Conservation (phyloP, 2,113 vertebrate species). For the Alces alces region DNA sequence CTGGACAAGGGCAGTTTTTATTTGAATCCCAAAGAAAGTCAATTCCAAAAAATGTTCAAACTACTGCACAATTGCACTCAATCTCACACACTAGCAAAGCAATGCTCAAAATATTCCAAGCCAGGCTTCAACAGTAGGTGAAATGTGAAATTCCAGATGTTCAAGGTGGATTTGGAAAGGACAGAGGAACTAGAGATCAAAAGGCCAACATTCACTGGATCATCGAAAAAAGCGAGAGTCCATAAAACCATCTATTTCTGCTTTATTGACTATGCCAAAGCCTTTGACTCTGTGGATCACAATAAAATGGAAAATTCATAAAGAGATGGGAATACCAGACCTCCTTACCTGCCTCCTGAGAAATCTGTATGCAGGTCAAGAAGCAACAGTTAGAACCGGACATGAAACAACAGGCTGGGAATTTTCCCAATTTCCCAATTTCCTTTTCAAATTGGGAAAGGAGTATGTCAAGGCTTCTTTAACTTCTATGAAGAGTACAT, state of each 20-base stretch:
- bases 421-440: background rate
- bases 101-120: background rate
- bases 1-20: background rate
- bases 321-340: background rate
- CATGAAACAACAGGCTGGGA: background rate
- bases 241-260: background rate
- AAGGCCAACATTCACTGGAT: background rate
- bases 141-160: background rate
- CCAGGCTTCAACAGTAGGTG: background rate
- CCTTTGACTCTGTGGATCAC: background rate
- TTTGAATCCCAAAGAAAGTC: background rate
- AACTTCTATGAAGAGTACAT: too few species aligned
- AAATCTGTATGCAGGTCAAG: background rate
- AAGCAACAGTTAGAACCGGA: background rate
- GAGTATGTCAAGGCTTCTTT: too few species aligned
- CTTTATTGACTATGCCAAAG: background rate
- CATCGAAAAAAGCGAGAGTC: background rate
- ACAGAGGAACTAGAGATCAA: background rate
- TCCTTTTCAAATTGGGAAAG: background rate
- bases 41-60: background rate
- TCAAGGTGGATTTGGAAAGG: background rate
- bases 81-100: background rate
- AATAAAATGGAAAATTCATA: background rate
- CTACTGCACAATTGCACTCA: background rate
- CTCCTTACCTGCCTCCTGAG: background rate